A percentile compares a stretch with the other conserved stretches of the same genome.
Conservation (phyloP, 2,113 vertebrate genomes). For the Gymnobelideus leadbeateri region DNA sequence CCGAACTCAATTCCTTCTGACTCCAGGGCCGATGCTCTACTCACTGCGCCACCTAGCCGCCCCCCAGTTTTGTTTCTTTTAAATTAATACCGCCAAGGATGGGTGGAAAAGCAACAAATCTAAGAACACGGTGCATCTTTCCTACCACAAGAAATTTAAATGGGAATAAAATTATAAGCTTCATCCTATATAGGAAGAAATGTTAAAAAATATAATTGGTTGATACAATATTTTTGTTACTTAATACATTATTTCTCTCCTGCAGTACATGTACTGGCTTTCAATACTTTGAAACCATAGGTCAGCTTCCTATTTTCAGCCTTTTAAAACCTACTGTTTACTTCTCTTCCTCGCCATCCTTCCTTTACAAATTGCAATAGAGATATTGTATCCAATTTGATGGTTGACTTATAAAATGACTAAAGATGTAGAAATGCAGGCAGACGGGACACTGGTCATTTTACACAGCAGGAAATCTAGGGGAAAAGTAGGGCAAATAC, state of each 20-base stretch:
- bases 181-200: background rate
- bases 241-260: background rate
- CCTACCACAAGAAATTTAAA: background rate
- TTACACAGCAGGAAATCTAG: background rate
- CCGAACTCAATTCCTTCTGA: no score
- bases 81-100: background rate
- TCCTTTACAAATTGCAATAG: background rate
- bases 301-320: background rate
- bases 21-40: no score
- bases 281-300: background rate
- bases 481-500: background rate
- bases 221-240: background rate
- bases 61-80: background rate
- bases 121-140: background rate
- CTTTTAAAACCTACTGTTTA: background rate
- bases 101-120: conserved; percentile 40
- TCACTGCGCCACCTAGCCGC: no score
- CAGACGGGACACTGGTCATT: background rate
- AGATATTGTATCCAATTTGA: background rate
- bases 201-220: conserved; percentile 11
- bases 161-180: background rate
- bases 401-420: background rate
- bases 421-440: background rate
- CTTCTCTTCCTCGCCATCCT: background rate
- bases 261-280: background rate